phyloP scores from a whole-genome alignment of 2,888 invertebrate species.

The Tenthredo amoena region DNA sequence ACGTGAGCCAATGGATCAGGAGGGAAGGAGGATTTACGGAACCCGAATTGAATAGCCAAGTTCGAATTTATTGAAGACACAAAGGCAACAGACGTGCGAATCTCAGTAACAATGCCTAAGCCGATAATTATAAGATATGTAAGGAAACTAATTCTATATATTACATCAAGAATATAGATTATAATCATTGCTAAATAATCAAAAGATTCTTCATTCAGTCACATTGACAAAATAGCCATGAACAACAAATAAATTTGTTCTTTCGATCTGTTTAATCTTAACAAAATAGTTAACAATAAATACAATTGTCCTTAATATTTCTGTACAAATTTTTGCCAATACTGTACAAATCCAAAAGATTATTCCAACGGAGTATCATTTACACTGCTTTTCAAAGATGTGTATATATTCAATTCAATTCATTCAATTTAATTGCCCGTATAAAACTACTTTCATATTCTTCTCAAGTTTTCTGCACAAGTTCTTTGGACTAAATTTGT shows the following conservation, averaged over 20 bases:
- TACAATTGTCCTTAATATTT: conserved; percentile 12
- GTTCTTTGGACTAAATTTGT: conserved; percentile 58
- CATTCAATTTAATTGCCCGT: not conserved
- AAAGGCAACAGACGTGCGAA: not conserved
- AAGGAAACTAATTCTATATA: conserved; percentile 1
- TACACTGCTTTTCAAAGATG: not conserved
- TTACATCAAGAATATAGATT: conserved; percentile 29
- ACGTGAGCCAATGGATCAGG: no score
- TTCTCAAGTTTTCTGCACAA: conserved; percentile 58
- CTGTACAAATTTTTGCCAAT: conserved; percentile 19
- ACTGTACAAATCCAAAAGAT: conserved; percentile 5
- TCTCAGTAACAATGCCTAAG: conserved; percentile 14
- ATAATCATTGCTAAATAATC: conserved; percentile 38
- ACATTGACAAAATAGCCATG: conserved; percentile 8
- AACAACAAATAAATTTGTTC: not conserved
- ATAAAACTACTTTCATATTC: not conserved
- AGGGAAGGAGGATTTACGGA: not conserved
- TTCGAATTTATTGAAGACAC: not conserved
- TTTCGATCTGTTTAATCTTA: conserved; percentile 12
- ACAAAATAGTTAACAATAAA: conserved; percentile 32
- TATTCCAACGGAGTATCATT: not conserved
- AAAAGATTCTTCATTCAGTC: conserved; percentile 25
- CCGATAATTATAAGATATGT: conserved; percentile 9
- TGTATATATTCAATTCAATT: not conserved
- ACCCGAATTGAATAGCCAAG: not conserved